Evolutionary conservation across 2,888 invertebrate species (phyloP).

Genomic region (Cephus sareptanus): DNA sequence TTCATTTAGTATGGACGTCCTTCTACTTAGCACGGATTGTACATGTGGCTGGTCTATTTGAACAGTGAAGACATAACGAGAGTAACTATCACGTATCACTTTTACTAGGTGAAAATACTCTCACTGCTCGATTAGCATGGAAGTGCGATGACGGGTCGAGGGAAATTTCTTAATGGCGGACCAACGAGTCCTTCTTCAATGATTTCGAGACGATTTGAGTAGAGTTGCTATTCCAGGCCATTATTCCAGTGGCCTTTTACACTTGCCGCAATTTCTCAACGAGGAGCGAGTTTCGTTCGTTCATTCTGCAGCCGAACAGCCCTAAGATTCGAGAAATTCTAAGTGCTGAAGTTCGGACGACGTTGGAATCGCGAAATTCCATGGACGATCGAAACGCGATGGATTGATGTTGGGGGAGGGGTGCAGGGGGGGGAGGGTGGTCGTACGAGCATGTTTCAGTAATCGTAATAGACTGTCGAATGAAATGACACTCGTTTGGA

Average conservation of each 20-base stretch:
- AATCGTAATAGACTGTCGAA: neutral
- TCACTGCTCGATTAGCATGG: conserved; percentile 1
- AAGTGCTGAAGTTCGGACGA: neutral
- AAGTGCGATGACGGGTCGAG: neutral
- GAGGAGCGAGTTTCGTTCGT: too few relatives aligned
- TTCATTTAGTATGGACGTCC: neutral
- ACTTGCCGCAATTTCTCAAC: too few relatives aligned
- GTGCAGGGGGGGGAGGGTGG: too few relatives aligned
- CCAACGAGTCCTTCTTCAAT: neutral
- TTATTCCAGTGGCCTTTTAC: neutral
- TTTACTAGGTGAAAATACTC: conserved; percentile 3
- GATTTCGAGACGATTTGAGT: neutral
- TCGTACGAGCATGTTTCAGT: neutral
- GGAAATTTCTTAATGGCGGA: neutral
- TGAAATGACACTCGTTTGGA: neutral
- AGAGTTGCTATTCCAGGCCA: neutral
- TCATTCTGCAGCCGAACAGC: too few relatives aligned
- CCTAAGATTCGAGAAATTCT: too few relatives aligned
- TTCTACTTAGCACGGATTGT: neutral
- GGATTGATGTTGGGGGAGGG: neutral
- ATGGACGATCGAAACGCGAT: neutral
- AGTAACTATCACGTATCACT: neutral
- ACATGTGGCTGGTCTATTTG: neutral
- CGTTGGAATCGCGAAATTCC: neutral
- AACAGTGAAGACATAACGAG: neutral